Percentiles rank a stretch among this genome's conserved stretches.
phyloP scores from a whole-genome alignment of 1,140 invertebrate genomes.

The Bombus sibiricus region DNA sequence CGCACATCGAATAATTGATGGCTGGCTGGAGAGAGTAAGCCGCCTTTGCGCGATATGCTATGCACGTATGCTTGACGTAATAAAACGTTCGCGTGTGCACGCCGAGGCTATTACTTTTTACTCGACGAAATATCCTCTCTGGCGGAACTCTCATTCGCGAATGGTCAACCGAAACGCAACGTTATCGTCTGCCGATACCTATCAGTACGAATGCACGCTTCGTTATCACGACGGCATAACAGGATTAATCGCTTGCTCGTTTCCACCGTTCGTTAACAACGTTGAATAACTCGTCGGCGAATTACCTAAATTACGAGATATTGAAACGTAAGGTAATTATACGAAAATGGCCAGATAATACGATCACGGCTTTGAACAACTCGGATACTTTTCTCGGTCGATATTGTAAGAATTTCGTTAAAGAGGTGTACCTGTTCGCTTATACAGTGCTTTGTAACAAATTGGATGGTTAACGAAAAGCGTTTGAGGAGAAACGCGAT shows the following conservation, averaged over 20 bases:
- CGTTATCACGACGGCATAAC: neutral
- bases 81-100: slow-evolving; percentile 24
- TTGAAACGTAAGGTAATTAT: no score
- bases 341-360: no score
- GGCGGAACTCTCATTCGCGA: neutral
- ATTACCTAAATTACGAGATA: no score
- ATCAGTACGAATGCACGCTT: neutral
- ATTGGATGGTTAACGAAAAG: no score
- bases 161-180: neutral
- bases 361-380: no score
- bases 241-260: neutral
- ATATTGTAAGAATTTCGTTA: no score
- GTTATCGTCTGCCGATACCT: neutral
- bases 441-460: no score
- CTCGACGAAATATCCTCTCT: neutral
- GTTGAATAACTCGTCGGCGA: no score
- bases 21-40: neutral
- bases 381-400: no score
- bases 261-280: no score
- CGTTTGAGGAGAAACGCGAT: no score
- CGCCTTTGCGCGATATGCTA: neutral
- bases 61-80: slow-evolving; percentile 27
- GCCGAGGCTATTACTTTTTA: slow-evolving; percentile 14
- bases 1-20: slow-evolving; percentile 37
- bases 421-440: no score